Evolutionary conservation across 1,140 invertebrate species (phyloP).

Genomic region (Aradophagus sp.): DNA sequence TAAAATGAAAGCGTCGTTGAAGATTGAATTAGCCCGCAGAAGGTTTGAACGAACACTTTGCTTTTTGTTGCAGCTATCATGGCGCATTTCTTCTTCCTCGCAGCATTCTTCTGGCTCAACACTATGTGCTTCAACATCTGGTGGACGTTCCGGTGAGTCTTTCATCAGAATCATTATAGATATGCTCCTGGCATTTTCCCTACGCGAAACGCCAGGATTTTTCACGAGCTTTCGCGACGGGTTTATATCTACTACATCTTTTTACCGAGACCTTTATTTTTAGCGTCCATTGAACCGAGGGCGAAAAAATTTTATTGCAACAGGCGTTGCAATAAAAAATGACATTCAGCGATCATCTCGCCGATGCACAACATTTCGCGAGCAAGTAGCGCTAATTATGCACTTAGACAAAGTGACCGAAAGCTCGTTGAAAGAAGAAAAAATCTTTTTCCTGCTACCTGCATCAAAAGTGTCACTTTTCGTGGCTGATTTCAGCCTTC

Average conservation of each 20-base stretch:
- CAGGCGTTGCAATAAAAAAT: too few species aligned
- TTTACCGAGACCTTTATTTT: slow-evolving; percentile 20
- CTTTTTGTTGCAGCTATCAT: slow-evolving; percentile 82
- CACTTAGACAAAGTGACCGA: too few species aligned
- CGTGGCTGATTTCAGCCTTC: too few species aligned
- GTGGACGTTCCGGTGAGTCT: slow-evolving; percentile 89
- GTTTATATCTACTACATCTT: slow-evolving; percentile 37
- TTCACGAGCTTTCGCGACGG: slow-evolving; percentile 45
- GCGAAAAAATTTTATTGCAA: too few species aligned
- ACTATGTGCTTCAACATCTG: slow-evolving; percentile 97
- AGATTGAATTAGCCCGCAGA: slow-evolving; percentile 56
- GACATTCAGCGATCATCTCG: too few species aligned
- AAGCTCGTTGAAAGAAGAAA: too few species aligned
- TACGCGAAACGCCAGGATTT: slow-evolving; percentile 39
- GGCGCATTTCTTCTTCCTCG: slow-evolving; percentile 94
- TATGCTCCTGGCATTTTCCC: slow-evolving; percentile 46
- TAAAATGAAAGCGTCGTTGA: slow-evolving; percentile 48
- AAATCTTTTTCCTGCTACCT: too few species aligned
- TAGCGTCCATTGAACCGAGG: slow-evolving; percentile 18
- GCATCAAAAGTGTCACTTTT: too few species aligned
- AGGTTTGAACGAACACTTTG: slow-evolving; percentile 46
- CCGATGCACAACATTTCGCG: too few species aligned
- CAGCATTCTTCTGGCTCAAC: slow-evolving; percentile 97
- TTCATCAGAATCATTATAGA: slow-evolving; percentile 52
- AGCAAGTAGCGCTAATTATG: too few species aligned